Conservation (phyloP, 2,797 vertebrate species). For the Squalus acanthias region DNA sequence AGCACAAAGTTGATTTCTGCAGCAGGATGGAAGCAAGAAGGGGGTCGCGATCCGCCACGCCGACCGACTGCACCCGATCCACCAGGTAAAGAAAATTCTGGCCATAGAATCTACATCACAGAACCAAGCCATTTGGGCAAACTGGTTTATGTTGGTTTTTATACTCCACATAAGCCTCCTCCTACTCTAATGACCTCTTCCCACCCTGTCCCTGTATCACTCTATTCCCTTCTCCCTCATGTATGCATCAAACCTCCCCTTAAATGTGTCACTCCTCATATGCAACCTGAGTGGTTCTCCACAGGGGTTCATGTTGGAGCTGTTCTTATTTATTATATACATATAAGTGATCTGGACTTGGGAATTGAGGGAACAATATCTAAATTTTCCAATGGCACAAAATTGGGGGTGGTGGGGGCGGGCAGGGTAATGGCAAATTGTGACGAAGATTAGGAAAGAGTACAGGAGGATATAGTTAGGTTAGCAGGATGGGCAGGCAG, state of each 20-base stretch:
- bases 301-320: neutral
- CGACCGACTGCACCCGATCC: too few species aligned
- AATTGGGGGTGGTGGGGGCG: neutral
- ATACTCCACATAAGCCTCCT: neutral
- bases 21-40: too few species aligned
- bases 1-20: too few species aligned
- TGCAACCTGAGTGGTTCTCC: neutral
- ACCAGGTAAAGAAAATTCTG: too few species aligned
- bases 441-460: neutral
- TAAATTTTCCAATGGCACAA: neutral
- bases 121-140: neutral
- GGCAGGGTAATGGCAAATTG: neutral
- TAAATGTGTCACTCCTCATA: neutral
- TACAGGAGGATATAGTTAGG: neutral
- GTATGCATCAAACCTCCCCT: neutral
- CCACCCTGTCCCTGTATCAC: too few species aligned
- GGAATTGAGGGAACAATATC: neutral
- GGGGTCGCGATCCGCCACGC: too few species aligned
- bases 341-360: neutral
- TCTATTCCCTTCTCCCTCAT: neutral
- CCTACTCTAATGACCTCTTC: neutral
- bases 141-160: neutral
- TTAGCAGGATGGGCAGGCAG: neutral
- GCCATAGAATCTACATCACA: neutral
- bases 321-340: neutral